phyloP scores from a whole-genome alignment of 1,140 invertebrate species.

The Drosophila baimaii region DNA sequence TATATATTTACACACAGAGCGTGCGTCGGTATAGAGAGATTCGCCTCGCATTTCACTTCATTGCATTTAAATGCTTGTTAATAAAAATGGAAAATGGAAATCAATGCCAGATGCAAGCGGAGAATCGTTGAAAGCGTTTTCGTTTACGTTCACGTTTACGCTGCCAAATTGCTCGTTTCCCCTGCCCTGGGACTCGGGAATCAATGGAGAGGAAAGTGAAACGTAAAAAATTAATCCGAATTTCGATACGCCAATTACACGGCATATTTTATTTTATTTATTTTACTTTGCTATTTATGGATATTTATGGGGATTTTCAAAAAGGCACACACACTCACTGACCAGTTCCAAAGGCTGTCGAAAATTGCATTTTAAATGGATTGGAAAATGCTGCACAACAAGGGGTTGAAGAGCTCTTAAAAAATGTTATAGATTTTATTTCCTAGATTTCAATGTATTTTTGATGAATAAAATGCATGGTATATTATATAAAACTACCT shows the following conservation, averaged over 20 bases:
- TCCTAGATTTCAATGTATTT: not conserved
- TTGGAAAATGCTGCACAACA: not conserved
- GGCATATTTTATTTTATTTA: conserved; percentile 43
- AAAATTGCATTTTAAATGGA: not conserved
- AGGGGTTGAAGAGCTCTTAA: not conserved
- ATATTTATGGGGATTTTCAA: conserved; percentile 20
- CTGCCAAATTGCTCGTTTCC: conserved; percentile 51
- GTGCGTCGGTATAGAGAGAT: conserved; percentile 34
- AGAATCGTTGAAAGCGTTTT: conserved; percentile 43
- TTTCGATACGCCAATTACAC: conserved; percentile 42
- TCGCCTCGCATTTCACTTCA: conserved; percentile 73
- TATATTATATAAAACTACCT: not conserved
- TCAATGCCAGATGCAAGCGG: conserved; percentile 65
- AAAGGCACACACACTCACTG: not conserved
- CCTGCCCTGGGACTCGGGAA: conserved; percentile 11
- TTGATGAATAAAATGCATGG: not conserved
- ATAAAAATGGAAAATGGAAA: conserved; percentile 71
- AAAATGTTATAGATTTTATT: not conserved
- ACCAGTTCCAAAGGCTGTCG: not conserved
- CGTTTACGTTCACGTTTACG: conserved; percentile 40
- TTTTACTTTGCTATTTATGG: conserved; percentile 31
- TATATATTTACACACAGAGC: conserved; percentile 18
- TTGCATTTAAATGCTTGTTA: conserved; percentile 81
- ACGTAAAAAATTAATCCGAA: conserved; percentile 40
- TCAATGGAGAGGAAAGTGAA: conserved; percentile 36